These are phyloP conservation scores for Stramonita haemastoma DNA, from an alignment of 2,888 invertebrate genomes.

Conservation along the genomic window DNA sequence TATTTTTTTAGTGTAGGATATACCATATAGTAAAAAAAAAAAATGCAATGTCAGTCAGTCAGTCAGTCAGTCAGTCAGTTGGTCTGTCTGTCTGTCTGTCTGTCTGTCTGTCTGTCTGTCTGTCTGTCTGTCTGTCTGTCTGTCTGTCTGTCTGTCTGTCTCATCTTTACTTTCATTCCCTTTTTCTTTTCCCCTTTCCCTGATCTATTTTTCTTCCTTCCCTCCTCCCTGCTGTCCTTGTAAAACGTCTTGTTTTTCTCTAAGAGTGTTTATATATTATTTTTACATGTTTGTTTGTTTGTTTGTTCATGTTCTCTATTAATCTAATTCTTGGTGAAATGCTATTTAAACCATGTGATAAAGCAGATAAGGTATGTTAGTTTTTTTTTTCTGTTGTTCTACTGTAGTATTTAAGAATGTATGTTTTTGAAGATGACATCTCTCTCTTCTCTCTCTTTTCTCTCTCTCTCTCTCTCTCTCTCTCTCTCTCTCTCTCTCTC, in stretches of 20 bases:
- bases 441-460: background rate
- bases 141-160: background rate
- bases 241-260: background rate
- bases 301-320: background rate
- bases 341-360: background rate
- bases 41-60: no score
- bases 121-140: conserved; percentile 17
- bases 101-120: background rate
- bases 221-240: background rate
- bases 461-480: background rate
- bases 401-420: background rate
- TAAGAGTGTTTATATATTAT: background rate
- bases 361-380: background rate
- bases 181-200: background rate
- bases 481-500: background rate
- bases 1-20: no score
- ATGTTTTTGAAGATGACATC: background rate
- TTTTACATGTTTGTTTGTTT: background rate
- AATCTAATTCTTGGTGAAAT: background rate
- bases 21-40: no score
- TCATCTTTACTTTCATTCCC: background rate
- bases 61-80: background rate
- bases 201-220: background rate
- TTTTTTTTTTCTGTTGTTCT: background rate
- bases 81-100: background rate